Base-by-base conservation (phyloP, 2,888 invertebrate genomes). In the Vanessa cardui region DNA sequence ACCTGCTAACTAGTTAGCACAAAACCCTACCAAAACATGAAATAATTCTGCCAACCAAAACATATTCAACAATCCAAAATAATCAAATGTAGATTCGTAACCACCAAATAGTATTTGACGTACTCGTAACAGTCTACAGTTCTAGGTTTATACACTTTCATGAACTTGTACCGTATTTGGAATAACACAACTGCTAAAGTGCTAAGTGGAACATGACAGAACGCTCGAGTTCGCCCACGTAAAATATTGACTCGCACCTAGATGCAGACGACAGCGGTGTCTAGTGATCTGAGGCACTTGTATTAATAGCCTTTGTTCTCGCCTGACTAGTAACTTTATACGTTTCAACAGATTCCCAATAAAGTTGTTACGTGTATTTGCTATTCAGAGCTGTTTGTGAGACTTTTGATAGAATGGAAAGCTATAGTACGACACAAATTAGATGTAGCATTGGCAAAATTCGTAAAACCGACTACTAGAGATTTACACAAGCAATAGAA, bases 211-310 rank as follows among this genome's bases (percentile, higher is more conserved):
- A 76, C 74, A 69, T 52, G 74, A 63, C 76, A 54, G 62, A 62
- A 58, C 74, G 79, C 80, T 79, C 78, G 75, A 73, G 73, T 79
- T 82, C 80, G 78, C 71, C 81, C 85, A 84, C 86, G 84, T 86
- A 85, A 82, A 83, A 85, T 84, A 85, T 86, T 83, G 84, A 82
- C 79, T 83, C 70, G 78, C 76, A 81, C 79, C 78, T 76, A 80
- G 80, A 79, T 76, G 75, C 75, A 76, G 65, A 71, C 70, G 65
- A 66, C 60, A 67, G 54, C 46, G 9, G 62, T 68, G 68, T 68
- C 74, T 70, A 69, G 70, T 76, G 73, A 77, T 69, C 77, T 58
- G 58, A 64, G 64, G 39, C 58, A 26, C 49, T 21, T 47, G 64
- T 58, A 58, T 56, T 63, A 54, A 45, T 45, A 46, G 59, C 26